Base-by-base conservation (phyloP, 2,113 vertebrate genomes). In the Dicaeum eximium region DNA sequence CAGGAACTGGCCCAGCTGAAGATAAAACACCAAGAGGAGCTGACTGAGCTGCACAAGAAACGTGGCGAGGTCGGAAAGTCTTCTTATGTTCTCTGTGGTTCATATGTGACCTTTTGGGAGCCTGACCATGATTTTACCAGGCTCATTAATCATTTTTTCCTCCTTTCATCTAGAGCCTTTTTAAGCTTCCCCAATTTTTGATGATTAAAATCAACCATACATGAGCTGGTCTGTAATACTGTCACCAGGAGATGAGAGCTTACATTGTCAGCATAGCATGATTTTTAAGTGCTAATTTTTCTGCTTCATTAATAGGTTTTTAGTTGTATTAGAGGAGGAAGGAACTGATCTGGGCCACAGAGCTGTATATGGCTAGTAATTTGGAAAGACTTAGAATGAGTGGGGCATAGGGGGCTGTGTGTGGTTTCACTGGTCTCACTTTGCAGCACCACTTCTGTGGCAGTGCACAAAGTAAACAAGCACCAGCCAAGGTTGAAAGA, bases 21-120 rank as follows among this genome's bases (percentile, higher is more conserved):
- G 80, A 99, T 99, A 35, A 98, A 97, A 71, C 99, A 99, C 88
- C 99, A 99, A 79, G 99, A 99, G 95, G 99, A 99, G 88, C 97
- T 99, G 80, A 99, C 99, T 2, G 99, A 99, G 80, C 97, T 99
- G 62, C 99, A 99, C 96, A 99, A 99, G 98, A 99, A 99, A 70
- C 98, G 99, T 71, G 99, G 99, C 37, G 99, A 99, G 99, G 99
- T 99, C 92, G 86, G 97, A 51, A 67, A 35, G 14, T 73, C 35
- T 18, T 30, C 30, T 54, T 1, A 0, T 60, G 51, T 74, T 57
- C 57, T 78, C 6, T 33, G 3, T 44, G 31, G 23, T 66, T 25
- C 22, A 4, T 30, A 7, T 0, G 0, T 45, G 44, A n/a, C 31
- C 37, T 17, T 38, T 25, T 37, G 37, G n/a, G 20, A 83, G 38